Evolutionary conservation across 2,797 vertebrate species (phyloP).

Genomic region (Oryzias sinensis): DNA sequence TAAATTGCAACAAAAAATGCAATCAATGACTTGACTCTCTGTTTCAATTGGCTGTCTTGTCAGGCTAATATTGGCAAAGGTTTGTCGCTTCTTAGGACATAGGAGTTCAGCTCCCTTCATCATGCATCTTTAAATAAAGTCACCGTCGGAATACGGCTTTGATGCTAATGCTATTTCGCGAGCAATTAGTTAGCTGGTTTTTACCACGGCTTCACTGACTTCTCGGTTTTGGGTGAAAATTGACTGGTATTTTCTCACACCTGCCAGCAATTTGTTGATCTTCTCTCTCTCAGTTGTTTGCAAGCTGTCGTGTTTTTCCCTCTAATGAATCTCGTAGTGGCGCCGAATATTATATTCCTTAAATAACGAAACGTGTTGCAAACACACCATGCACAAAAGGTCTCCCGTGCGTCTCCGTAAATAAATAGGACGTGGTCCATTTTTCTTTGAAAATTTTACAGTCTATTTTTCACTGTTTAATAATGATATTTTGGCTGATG

Average conservation of each 20-base stretch:
- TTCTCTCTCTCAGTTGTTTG: conserved; percentile 33
- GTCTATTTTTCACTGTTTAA: too few species aligned
- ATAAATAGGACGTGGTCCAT: too few species aligned
- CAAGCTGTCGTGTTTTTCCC: conserved; percentile 16
- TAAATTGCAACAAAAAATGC: too few species aligned
- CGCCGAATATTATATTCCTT: conserved; percentile 4
- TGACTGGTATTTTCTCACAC: conserved; percentile 39
- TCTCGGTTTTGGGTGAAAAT: conserved; percentile 17
- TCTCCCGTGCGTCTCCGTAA: too few species aligned
- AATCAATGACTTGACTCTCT: too few species aligned
- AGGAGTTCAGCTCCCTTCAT: not conserved
- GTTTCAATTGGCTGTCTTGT: too few species aligned
- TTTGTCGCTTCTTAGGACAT: not conserved
- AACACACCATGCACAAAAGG: conserved; percentile 34
- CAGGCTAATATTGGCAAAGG: too few species aligned
- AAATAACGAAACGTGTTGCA: not conserved
- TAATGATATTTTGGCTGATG: too few species aligned
- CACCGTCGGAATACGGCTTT: not conserved
- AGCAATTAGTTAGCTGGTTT: conserved; percentile 14
- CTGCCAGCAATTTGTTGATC: conserved; percentile 27
- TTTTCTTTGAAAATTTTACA: conserved; percentile 12
- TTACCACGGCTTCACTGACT: conserved; percentile 21
- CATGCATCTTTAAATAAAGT: not conserved
- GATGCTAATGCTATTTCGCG: conserved; percentile 9
- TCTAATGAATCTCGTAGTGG: conserved; percentile 15